These are phyloP conservation scores for Thunnus thynnus DNA, from an alignment of 2,113 vertebrate genomes.

Conservation along the genomic window DNA sequence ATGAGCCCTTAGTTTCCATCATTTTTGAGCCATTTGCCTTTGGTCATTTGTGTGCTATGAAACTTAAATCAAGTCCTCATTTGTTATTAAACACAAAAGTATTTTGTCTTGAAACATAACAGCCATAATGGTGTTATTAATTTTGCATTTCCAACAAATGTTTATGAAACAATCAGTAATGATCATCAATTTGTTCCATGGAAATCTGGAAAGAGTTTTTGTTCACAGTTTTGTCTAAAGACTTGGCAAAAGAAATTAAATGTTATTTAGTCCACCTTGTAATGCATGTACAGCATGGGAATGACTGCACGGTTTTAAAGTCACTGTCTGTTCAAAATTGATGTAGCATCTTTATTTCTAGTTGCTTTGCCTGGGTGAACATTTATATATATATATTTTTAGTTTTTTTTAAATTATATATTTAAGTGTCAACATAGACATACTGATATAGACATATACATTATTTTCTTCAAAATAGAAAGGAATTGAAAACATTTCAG, in stretches of 20 bases:
- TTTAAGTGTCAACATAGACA: neutral
- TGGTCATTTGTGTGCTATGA: conserved; percentile 44
- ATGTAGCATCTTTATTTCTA: neutral
- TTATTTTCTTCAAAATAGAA: conserved; percentile 2
- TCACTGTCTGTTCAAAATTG: neutral
- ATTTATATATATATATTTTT: neutral
- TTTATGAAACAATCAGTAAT: conserved; percentile 47
- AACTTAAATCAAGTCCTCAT: conserved; percentile 42
- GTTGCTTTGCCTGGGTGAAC: neutral
- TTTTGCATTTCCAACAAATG: conserved; percentile 31
- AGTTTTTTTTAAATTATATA: neutral
- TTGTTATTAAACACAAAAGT: conserved; percentile 35
- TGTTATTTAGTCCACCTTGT: neutral
- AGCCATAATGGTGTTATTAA: conserved; percentile 31
- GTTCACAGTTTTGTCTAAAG: conserved; percentile 25
- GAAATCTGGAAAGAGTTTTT: conserved; percentile 42
- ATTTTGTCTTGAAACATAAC: conserved; percentile 36
- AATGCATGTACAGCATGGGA: neutral
- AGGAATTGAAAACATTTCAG: conserved; percentile 1
- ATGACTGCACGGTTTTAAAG: neutral
- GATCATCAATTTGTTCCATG: conserved; percentile 22
- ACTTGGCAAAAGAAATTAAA: neutral
- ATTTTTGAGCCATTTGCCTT: conserved; percentile 28
- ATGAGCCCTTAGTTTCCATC: conserved; percentile 52
- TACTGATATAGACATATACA: neutral